These are phyloP conservation scores for Drosophila micromelanica DNA, from an alignment of 1,140 invertebrate genomes.

Conservation along the genomic window DNA sequence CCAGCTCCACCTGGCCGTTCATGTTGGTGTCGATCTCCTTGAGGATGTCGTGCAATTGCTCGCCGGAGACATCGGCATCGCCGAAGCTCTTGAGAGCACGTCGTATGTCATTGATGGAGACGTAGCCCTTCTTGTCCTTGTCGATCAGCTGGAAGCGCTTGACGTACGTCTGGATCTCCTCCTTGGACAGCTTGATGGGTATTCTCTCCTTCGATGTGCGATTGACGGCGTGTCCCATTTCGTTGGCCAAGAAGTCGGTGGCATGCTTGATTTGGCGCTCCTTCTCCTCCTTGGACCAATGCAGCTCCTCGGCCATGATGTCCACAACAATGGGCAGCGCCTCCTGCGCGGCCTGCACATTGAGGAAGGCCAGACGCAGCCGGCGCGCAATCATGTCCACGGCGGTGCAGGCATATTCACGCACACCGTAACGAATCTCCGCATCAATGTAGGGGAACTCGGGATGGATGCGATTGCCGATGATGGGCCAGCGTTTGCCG, in stretches of 20 bases:
- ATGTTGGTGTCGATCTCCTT: slow-evolving; percentile 99
- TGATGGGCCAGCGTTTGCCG: slow-evolving; percentile 98
- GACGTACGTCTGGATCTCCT: slow-evolving; percentile 97
- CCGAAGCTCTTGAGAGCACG: slow-evolving; percentile 96
- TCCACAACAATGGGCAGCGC: slow-evolving; percentile 95
- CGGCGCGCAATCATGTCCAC: slow-evolving; percentile 98
- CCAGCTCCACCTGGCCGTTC: slow-evolving; percentile 99
- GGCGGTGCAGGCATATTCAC: slow-evolving; percentile 98
- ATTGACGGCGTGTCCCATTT: slow-evolving; percentile 99
- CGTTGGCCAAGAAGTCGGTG: slow-evolving; percentile 93
- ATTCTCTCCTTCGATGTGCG: slow-evolving; percentile 93
- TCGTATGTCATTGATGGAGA: slow-evolving; percentile 98
- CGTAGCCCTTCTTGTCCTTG: slow-evolving; percentile 98
- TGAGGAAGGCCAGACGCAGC: slow-evolving; percentile 96
- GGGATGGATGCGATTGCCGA: slow-evolving; percentile 97
- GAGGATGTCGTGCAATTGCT: slow-evolving; percentile 98
- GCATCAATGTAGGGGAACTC: slow-evolving; percentile 99
- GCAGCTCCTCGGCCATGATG: slow-evolving; percentile 98
- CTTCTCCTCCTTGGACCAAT: slow-evolving; percentile 95
- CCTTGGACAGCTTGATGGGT: slow-evolving; percentile 96
- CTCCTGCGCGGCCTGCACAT: slow-evolving; percentile 98
- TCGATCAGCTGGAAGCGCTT: slow-evolving; percentile 98
- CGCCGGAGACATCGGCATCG: slow-evolving; percentile 94
- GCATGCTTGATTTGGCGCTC: slow-evolving; percentile 91
- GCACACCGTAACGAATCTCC: slow-evolving; percentile 96